Conservation (phyloP, 2,888 invertebrate genomes). For the Ormyrus pomaceus region DNA sequence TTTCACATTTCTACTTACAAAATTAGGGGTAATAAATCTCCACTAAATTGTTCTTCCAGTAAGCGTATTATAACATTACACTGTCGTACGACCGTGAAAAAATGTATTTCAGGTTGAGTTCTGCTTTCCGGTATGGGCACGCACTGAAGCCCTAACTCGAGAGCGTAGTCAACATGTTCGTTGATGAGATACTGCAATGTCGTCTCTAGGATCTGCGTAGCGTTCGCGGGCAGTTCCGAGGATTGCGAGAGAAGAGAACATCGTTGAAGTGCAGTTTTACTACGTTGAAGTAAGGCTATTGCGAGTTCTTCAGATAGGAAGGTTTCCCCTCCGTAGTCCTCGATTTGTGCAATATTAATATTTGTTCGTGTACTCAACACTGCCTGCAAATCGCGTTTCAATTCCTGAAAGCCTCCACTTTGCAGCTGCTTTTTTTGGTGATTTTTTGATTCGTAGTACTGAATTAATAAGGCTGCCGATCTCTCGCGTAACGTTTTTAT, state of each 20-base stretch:
- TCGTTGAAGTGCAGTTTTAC: slow-evolving; percentile 91
- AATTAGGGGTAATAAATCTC: slow-evolving; percentile 91
- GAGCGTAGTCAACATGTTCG: slow-evolving; percentile 97
- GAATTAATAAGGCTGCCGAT: slow-evolving; percentile 84
- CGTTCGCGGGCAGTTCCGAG: slow-evolving; percentile 86
- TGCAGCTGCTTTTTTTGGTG: slow-evolving; percentile 96
- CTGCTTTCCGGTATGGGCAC: slow-evolving; percentile 94
- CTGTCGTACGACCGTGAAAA: slow-evolving; percentile 95
- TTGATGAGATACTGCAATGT: slow-evolving; percentile 89
- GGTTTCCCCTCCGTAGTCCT: slow-evolving; percentile 97
- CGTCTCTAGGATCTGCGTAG: slow-evolving; percentile 89
- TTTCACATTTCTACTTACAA: slow-evolving; percentile 78
- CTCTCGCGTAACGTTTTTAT: slow-evolving; percentile 86
- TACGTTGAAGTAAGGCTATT: slow-evolving; percentile 92
- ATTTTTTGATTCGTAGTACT: slow-evolving; percentile 94
- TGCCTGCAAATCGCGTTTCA: slow-evolving; percentile 94
- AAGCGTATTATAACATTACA: slow-evolving; percentile 95
- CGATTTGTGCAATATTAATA: slow-evolving; percentile 95
- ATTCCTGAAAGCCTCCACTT: slow-evolving; percentile 94
- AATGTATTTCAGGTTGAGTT: slow-evolving; percentile 89
- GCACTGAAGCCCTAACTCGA: slow-evolving; percentile 93
- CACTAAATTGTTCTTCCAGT: slow-evolving; percentile 94
- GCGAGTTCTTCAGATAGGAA: slow-evolving; percentile 97
- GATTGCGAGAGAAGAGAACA: slow-evolving; percentile 90
- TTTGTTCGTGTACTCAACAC: slow-evolving; percentile 94